phyloP scores from a whole-genome alignment of 2,113 vertebrate genomes.

The Aplodontia rufa region DNA sequence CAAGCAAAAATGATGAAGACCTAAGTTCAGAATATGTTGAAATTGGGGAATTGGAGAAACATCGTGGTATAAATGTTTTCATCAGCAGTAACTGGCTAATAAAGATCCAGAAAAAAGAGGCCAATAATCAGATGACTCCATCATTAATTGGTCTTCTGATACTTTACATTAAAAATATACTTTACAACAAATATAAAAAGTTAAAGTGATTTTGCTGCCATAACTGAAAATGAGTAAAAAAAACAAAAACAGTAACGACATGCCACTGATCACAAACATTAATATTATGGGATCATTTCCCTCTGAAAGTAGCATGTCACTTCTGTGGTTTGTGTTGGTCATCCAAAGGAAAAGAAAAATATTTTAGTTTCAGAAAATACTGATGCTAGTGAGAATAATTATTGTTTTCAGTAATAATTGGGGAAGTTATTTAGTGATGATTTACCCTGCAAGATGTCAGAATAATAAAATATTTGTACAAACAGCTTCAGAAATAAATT shows the following conservation, averaged over 20 bases:
- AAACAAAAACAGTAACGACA: not conserved
- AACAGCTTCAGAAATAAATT: conserved; percentile 36
- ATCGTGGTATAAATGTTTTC: not conserved
- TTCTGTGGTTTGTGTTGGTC: not conserved
- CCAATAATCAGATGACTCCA: not conserved
- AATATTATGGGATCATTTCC: not conserved
- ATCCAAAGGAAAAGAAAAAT: not conserved
- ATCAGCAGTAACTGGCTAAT: not conserved
- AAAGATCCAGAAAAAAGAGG: not conserved
- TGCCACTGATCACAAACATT: not conserved
- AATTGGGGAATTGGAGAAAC: not conserved
- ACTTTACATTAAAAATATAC: not conserved
- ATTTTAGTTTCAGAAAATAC: conserved; percentile 27
- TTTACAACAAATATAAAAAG: not conserved
- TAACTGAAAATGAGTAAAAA: conserved; percentile 10
- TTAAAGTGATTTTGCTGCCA: not conserved
- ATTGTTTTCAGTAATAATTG: not conserved
- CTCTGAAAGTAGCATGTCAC: not conserved
- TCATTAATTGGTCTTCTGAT: not conserved
- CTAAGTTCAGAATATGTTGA: not conserved
- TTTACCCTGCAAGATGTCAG: not conserved
- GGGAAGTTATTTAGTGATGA: not conserved
- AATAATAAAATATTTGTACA: not conserved
- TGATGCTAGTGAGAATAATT: not conserved
- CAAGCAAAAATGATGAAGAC: not conserved